Percentiles rank a stretch among this genome's conserved stretches.
These are phyloP conservation scores for Botia almorhae DNA, from an alignment of 2,797 vertebrate genomes.

Conservation along the genomic window DNA sequence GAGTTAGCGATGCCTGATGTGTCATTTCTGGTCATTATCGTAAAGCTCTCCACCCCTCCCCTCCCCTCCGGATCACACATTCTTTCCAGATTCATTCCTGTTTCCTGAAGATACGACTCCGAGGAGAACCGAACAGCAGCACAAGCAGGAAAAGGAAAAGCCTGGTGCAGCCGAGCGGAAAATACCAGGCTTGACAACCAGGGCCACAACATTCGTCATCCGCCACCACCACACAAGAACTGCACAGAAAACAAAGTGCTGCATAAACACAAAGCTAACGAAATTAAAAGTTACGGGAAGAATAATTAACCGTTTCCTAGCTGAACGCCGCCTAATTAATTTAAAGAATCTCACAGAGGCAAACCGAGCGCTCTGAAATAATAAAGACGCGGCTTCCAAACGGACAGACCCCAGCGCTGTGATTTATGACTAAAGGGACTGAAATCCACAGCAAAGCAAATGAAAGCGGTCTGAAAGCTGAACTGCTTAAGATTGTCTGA, in stretches of 20 bases:
- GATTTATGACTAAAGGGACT: slow-evolving; percentile 54
- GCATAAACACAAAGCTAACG: slow-evolving; percentile 52
- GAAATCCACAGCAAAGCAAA: slow-evolving; percentile 48
- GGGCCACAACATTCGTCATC: slow-evolving; percentile 54
- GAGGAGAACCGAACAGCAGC: not conserved
- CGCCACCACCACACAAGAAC: not conserved
- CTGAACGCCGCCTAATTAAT: slow-evolving; percentile 38
- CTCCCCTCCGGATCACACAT: slow-evolving; percentile 23
- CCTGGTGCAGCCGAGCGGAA: slow-evolving; percentile 52
- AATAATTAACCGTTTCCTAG: slow-evolving; percentile 50
- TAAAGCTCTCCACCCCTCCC: slow-evolving; percentile 27
- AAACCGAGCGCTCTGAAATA: not conserved
- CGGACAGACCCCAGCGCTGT: not conserved
- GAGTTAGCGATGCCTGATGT: slow-evolving; percentile 17
- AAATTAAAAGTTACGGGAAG: slow-evolving; percentile 52
- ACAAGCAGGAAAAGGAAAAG: slow-evolving; percentile 55
- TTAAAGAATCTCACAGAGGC: not conserved
- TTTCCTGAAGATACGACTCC: slow-evolving; percentile 59
- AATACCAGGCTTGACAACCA: slow-evolving; percentile 52
- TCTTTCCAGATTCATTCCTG: slow-evolving; percentile 41
- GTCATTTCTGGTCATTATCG: slow-evolving; percentile 62
- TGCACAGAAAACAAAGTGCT: slow-evolving; percentile 27
- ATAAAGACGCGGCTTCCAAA: not conserved
- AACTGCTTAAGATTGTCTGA: slow-evolving; percentile 50
- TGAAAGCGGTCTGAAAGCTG: slow-evolving; percentile 48